phyloP scores from a whole-genome alignment of 2,888 invertebrate genomes.

The Phasia obesa region DNA sequence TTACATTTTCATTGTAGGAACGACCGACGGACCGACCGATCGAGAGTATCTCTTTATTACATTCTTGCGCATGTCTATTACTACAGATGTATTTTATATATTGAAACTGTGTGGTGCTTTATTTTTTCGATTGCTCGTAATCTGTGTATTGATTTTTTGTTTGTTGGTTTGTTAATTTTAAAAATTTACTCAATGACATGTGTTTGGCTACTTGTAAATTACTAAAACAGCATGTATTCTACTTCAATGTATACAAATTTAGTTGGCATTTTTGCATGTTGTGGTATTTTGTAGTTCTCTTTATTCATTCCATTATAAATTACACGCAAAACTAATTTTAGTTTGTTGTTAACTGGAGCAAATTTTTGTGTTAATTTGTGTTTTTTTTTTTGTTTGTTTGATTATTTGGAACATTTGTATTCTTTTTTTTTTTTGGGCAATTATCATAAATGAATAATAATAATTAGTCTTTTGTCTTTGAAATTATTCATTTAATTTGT shows the following conservation, averaged over 20 bases:
- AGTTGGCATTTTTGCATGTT: conserved; percentile 56
- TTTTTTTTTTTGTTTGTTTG: no score
- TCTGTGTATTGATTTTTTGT: conserved; percentile 51
- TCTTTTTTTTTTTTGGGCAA: not conserved
- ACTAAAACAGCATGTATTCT: conserved; percentile 67
- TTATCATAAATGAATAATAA: no score
- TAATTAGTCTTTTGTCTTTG: no score
- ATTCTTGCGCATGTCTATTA: not conserved
- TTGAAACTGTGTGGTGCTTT: conserved; percentile 11
- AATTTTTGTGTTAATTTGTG: conserved; percentile 25
- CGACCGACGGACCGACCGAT: not conserved
- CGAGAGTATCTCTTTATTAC: conserved; percentile 49
- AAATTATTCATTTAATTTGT: no score
- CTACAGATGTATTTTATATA: conserved; percentile 14
- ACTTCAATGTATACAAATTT: conserved; percentile 62
- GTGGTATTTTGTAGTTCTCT: conserved; percentile 2
- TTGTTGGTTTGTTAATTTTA: conserved; percentile 35
- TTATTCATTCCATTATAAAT: conserved; percentile 31
- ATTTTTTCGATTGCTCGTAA: conserved; percentile 12
- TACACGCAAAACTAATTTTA: conserved; percentile 41
- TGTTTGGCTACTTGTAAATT: conserved; percentile 71
- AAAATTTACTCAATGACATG: conserved; percentile 68
- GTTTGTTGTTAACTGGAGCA: conserved; percentile 49
- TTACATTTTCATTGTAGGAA: conserved; percentile 38
- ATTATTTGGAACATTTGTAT: not conserved